Evolutionary conservation across 2,888 invertebrate species (phyloP).

Genomic region (Callyntrura sp.): DNA sequence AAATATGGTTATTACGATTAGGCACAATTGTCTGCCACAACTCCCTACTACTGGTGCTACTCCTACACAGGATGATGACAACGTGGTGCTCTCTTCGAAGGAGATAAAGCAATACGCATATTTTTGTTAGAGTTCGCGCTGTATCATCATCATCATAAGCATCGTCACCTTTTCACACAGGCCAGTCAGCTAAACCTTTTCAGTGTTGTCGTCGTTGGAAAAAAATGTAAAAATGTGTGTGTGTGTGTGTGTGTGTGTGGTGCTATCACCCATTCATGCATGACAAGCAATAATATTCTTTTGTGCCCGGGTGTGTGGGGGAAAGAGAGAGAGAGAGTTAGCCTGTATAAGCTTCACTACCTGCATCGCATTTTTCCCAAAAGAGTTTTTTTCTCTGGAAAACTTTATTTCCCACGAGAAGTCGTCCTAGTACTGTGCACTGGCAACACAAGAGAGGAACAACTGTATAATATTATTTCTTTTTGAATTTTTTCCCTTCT

Average conservation of each 20-base stretch:
- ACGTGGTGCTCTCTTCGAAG: neutral
- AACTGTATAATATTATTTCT: slow-evolving; percentile 10
- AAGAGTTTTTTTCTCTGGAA: slow-evolving; percentile 2
- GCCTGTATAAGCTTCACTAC: neutral
- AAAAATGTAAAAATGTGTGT: slow-evolving; percentile 1
- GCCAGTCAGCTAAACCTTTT: neutral
- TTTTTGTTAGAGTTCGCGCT: too few species aligned
- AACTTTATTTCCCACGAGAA: slow-evolving; percentile 53
- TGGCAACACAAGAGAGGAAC: neutral
- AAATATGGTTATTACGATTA: slow-evolving; percentile 34
- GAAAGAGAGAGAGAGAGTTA: too few species aligned
- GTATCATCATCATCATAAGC: neutral
- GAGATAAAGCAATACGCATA: neutral
- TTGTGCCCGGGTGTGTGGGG: neutral
- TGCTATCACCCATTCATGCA: slow-evolving; percentile 34
- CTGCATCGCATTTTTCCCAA: slow-evolving; percentile 3
- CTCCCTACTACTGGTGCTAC: neutral
- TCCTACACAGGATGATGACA: neutral
- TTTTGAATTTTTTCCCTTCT: neutral
- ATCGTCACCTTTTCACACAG: neutral
- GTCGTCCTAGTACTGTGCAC: neutral
- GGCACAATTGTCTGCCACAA: neutral
- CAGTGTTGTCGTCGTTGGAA: neutral
- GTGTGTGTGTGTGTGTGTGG: too few species aligned
- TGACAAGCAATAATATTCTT: slow-evolving; percentile 45